Evolutionary conservation across 2,797 vertebrate genomes (phyloP).

Genomic region (Mallotus villosus): DNA sequence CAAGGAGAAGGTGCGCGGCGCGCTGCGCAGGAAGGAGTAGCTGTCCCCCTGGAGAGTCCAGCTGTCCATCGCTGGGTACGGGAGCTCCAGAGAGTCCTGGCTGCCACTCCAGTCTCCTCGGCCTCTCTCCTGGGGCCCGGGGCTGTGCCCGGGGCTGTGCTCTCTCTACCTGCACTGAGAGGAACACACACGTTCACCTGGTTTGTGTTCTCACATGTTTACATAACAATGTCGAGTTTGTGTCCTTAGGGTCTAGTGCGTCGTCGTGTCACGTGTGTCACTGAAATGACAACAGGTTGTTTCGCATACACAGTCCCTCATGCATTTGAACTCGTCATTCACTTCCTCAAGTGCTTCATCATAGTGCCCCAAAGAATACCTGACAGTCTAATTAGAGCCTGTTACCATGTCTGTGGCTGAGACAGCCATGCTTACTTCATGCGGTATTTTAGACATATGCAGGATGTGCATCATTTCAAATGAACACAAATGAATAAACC

Average conservation of each 20-base stretch:
- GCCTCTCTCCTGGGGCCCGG: not conserved
- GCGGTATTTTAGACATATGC: not conserved
- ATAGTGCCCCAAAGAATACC: constrained; percentile 2
- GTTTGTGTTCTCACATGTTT: too few relatives aligned
- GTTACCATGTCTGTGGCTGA: not conserved
- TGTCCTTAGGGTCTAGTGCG: too few relatives aligned
- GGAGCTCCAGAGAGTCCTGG: constrained; percentile 59
- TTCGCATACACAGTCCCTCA: not conserved
- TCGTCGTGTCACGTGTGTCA: not conserved
- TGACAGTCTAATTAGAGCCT: not conserved
- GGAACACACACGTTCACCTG: constrained; percentile 58
- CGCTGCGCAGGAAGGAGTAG: constrained; percentile 75
- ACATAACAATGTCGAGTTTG: too few relatives aligned
- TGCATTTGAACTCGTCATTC: not conserved
- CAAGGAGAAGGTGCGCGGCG: constrained; percentile 66
- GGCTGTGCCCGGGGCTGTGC: not conserved
- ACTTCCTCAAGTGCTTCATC: not conserved
- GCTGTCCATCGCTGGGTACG: constrained; percentile 77
- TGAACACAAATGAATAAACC: not conserved
- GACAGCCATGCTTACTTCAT: not conserved
- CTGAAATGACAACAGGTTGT: not conserved
- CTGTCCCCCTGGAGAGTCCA: constrained; percentile 78
- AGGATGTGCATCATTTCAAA: not conserved
- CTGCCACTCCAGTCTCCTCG: constrained; percentile 53
- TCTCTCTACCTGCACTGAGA: constrained; percentile 61